Base-by-base conservation (phyloP, 2,888 invertebrate genomes). In the Mythimna loreyi region DNA sequence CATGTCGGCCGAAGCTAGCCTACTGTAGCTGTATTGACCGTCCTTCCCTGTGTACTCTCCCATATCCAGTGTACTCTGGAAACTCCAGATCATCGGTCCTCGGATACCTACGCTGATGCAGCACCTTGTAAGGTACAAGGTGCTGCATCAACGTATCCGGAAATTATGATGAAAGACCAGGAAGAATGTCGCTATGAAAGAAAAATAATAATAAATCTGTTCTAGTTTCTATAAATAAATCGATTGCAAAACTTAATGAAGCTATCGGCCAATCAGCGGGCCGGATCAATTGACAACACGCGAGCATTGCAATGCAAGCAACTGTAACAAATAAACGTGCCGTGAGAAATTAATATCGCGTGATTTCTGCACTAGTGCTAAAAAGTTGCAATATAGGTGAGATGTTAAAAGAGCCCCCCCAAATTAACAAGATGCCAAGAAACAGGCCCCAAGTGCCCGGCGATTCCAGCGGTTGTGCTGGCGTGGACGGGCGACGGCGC, bases 191-290 rank as follows among this genome's bases (percentile, higher is more conserved):
- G 7, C 28, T 25, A n/a, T 21, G 6, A n/a, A 49, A 21, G 13
- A 62, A 60, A 16, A 47, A 59, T 1, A 55, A 52, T 13, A 61
- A 21, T 25, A 47, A 56, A 61, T 52, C 57, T 50, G 56, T 36
- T 30, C 52, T 61, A 77, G 53, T 52, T 52, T 57, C 63, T 23
- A 63, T 71, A 57, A 45, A 71, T 65, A 65, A 33, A 65, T 57
- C 28, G 40, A 58, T 76, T 76, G 71, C 64, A 77, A 71, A 57
- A 78, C 43, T 45, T 57, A 53, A 75, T 77, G 64, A 60, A 72
- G 72, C 49, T 71, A 75, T 75, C 72, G 78, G 56, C 47, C 53
- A 72, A 53, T 72, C 43, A 58, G 49, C 47, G 19, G 40, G 11
- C 30, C 75, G 16, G 55, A 63, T 77, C 56, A 40, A 64, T 65